Conservation (phyloP, 2,888 invertebrate genomes). For the Pseudoips prasinana region DNA sequence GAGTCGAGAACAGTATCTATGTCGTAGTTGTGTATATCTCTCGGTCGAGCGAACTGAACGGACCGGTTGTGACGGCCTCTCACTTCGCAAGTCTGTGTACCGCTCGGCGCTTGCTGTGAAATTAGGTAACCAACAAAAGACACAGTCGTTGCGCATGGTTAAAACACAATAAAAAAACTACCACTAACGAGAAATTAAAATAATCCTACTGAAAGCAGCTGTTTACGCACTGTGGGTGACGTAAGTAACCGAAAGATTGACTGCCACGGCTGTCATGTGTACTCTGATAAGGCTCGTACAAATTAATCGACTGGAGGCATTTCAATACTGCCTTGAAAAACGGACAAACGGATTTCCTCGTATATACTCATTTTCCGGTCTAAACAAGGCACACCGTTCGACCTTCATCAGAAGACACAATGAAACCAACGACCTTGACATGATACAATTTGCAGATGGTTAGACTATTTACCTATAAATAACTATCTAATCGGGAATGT, state of each 20-base stretch:
- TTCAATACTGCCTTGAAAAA: conserved; percentile 70
- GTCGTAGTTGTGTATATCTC: conserved; percentile 61
- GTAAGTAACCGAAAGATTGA: conserved; percentile 47
- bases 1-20: conserved; percentile 46
- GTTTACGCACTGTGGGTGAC: conserved; percentile 43
- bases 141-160: conserved; percentile 61
- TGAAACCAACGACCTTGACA: conserved; percentile 78
- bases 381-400: conserved; percentile 60
- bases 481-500: conserved; percentile 61
- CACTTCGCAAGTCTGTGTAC: conserved; percentile 77
- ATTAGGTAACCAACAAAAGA: conserved; percentile 79
- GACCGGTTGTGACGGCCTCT: conserved; percentile 80
- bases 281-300: conserved; percentile 43
- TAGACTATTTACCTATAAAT: conserved; percentile 70
- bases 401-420: conserved; percentile 78
- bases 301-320: conserved; percentile 49
- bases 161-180: conserved; percentile 57
- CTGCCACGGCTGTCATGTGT: conserved; percentile 38
- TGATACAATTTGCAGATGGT: conserved; percentile 66
- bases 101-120: conserved; percentile 71
- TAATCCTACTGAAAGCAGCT: conserved; percentile 41
- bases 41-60: conserved; percentile 67
- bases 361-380: conserved; percentile 69
- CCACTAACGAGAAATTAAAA: conserved; percentile 41
- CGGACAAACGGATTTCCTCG: conserved; percentile 76